Evolutionary conservation across 2,113 vertebrate genomes (phyloP).

Genomic region (Damaliscus lunatus): DNA sequence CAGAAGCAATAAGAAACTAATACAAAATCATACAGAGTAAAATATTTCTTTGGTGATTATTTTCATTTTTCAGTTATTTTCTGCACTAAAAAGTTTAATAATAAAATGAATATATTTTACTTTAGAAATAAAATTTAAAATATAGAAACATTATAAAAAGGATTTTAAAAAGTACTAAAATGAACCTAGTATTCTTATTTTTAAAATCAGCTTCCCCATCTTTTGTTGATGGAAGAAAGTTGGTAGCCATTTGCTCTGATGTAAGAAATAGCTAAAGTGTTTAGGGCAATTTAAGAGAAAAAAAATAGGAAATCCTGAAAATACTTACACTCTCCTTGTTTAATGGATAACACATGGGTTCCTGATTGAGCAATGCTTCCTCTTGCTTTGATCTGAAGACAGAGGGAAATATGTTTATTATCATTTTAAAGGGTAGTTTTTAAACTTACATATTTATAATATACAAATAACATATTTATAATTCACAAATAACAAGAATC

Average conservation of each 20-base stretch:
- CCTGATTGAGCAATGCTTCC: conserved; percentile 69
- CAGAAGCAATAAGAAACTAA: neutral
- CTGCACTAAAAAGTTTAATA: neutral
- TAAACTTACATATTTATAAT: neutral
- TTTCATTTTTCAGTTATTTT: neutral
- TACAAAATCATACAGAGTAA: neutral
- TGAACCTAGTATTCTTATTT: neutral
- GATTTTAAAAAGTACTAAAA: neutral
- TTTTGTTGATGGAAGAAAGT: neutral
- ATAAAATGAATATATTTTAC: neutral
- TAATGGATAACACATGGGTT: conserved; percentile 58
- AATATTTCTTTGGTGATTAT: neutral
- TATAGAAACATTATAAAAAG: neutral
- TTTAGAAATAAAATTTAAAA: neutral
- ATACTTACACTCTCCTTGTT: conserved; percentile 68
- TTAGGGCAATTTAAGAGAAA: neutral
- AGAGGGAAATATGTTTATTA: neutral
- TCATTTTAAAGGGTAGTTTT: neutral
- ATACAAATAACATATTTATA: neutral
- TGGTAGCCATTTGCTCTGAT: neutral
- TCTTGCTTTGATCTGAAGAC: conserved; percentile 78
- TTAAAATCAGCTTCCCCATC: neutral
- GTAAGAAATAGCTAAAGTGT: neutral
- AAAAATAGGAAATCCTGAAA: neutral
- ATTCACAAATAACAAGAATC: neutral